phyloP scores from a whole-genome alignment of 2,113 vertebrate genomes.

The Hippocampus barbouri region DNA sequence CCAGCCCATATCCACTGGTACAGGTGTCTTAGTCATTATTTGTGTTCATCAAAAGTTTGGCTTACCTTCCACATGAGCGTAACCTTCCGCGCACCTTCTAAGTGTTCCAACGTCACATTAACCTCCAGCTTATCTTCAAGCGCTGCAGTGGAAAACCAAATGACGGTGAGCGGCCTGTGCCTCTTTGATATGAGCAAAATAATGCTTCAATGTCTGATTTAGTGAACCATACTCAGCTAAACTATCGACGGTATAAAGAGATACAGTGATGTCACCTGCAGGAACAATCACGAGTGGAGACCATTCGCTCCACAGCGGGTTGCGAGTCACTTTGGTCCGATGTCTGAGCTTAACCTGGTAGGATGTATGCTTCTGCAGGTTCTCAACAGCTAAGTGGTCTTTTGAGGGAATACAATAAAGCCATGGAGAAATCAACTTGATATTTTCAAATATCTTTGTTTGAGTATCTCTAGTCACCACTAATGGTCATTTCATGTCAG shows the following conservation, averaged over 20 bases:
- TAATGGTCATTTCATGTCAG: background rate
- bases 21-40: too few species aligned
- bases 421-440: background rate
- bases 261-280: conserved; percentile 43
- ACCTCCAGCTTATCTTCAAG: conserved; percentile 45
- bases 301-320: conserved; percentile 64
- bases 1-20: too few species aligned
- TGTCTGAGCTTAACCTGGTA: conserved; percentile 56
- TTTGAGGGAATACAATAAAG: conserved; percentile 10
- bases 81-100: conserved; percentile 42
- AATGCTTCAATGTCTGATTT: background rate
- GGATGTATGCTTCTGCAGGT: conserved; percentile 27
- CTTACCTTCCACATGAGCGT: conserved; percentile 59
- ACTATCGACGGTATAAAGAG: background rate
- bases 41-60: background rate
- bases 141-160: conserved; percentile 40
- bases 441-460: background rate
- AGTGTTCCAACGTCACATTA: background rate
- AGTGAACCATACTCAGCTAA: background rate
- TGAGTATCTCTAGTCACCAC: background rate
- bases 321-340: conserved; percentile 5
- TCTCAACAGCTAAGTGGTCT: conserved; percentile 37
- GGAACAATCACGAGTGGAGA: conserved; percentile 40
- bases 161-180: background rate
- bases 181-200: conserved; percentile 28